Percentiles rank a stretch among this genome's conserved stretches.
Evolutionary conservation across 2,797 vertebrate genomes (phyloP).

Genomic region (Lepilemur septentrionalis): DNA sequence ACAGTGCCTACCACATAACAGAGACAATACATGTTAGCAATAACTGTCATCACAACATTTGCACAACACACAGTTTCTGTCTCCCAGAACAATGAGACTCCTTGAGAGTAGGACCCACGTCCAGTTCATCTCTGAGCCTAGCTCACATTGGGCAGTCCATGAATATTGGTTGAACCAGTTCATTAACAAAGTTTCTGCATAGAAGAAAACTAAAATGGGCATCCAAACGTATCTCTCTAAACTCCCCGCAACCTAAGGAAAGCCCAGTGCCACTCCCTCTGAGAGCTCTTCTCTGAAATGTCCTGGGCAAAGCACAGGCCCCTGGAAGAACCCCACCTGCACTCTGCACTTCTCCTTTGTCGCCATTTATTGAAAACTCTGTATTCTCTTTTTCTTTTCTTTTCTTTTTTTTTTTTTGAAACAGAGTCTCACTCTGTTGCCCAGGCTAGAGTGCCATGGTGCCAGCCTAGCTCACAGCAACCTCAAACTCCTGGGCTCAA

Average conservation of each 20-base stretch:
- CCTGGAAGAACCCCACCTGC: not conserved
- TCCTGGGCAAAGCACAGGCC: not conserved
- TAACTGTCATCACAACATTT: not conserved
- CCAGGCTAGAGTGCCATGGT: too few relatives aligned
- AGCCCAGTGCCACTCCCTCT: not conserved
- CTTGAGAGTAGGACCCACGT: accelerated
- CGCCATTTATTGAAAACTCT: not conserved
- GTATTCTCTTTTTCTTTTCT: too few relatives aligned
- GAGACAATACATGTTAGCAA: not conserved
- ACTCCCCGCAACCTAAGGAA: not conserved
- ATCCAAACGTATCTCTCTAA: not conserved
- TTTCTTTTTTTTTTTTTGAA: too few relatives aligned
- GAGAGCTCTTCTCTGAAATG: not conserved
- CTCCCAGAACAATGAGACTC: not conserved
- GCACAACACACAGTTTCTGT: not conserved
- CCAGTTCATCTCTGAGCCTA: not conserved
- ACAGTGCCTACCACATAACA: not conserved
- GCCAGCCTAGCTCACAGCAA: too few relatives aligned
- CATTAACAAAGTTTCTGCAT: not conserved
- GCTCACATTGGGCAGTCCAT: not conserved
- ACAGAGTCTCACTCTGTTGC: too few relatives aligned
- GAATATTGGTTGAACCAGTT: not conserved
- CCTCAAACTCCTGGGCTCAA: too few relatives aligned
- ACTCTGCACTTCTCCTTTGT: not conserved
- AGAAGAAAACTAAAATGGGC: not conserved